Evolutionary conservation across 1,140 invertebrate genomes (phyloP), one percentile per base, ranked within the genome.

Genomic region (Proales similis): DNA sequence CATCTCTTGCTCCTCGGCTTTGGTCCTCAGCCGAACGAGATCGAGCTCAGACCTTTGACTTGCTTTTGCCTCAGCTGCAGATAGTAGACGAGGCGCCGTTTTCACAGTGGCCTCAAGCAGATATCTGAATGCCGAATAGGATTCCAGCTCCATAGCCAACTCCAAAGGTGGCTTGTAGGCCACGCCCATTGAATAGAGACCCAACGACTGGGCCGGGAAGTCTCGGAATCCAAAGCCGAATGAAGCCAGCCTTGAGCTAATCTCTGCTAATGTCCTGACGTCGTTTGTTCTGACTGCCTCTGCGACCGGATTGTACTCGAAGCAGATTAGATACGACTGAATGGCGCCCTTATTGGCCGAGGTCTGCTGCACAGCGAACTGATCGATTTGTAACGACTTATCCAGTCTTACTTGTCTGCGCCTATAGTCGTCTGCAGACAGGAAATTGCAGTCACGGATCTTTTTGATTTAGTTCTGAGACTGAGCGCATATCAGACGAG

Each of bases 251-350:
- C 20, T 26, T 26, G 19, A 17, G 22, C 45, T 57, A 17, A 57
- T 12, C 30, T 9, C 32, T 24, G 39, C 45, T 2, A 57, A 19
- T n/a, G 22, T 11, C 14, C 45, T 42, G 11, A 57, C 17, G 45
- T 57, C 38, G 27, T 57, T 57, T 3, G 14, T 12, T 42, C 45
- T 29, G 26, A 57, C 45, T 42, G 36, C 17, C 7, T 26, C 3
- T 42, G 17, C 30, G 20, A 57, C 27, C 2, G 39, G 27, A 11
- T 43, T 57, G 22, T 22, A 57, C 45, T 57, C 24, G 45, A 57
- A 57, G 22, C 51, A 57, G 26, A 42, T 57, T 42, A 57, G 39
- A 42, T 42, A 57, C 7, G 20, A 24, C 20, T 39, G n/a, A 42
- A 57, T 30, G 4, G 51, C 33, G 12, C n/a, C n/a, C n/a, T n/a